Evolutionary conservation across 1,140 invertebrate genomes (phyloP), one percentile per base, ranked within the genome.

Genomic region (Choristoneura fumiferana): DNA sequence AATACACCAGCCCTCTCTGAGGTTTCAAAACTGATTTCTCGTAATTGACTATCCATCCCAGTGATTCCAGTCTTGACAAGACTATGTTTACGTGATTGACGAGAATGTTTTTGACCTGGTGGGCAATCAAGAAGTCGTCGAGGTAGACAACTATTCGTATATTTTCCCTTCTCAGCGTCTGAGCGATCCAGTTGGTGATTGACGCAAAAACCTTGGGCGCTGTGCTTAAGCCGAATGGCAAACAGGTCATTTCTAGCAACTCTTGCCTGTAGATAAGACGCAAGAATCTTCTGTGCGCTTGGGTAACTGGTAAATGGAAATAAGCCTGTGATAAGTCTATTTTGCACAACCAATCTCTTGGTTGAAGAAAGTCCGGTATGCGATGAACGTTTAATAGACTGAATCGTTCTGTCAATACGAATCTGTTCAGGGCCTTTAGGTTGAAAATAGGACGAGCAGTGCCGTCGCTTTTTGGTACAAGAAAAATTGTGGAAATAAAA

Each of bases 281-380:
- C 36, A 71, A 39, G 17, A 65, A 69, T 1, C 66, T 14, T 15
- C 63, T 60, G 58, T 70, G 64, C 8, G 45, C 36, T 13, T 53
- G 10, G n/a, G 52, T 54, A 29, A 71, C 54, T 14, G 52, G 39
- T n/a, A 68, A 18, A 58, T 91, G 70, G 69, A 92, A 92, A 58
- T 86, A 68, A 0, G 62, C 68, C 18, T 68, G 61, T 8, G 62
- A 65, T 29, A 71, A 12, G 13, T 71, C 68, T 5, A 71, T 17
- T 36, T 68, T 71, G 54, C 35, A 54, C 52, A 71, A 12, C 60
- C 59, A 71, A 38, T 71, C 65, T 10, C 35, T 29, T 35, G 56
- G 38, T 49, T 79, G 67, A 0, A 79, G 54, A 53, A 78, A 77
- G 0, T 69, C 65, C 58, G 77, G 73, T 54, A 76, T 57, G 18